A percentile compares a stretch with the other conserved stretches of the same genome.
Conservation (phyloP, 92 coral and sea anemone genomes). For the Phenganax subtilis region DNA sequence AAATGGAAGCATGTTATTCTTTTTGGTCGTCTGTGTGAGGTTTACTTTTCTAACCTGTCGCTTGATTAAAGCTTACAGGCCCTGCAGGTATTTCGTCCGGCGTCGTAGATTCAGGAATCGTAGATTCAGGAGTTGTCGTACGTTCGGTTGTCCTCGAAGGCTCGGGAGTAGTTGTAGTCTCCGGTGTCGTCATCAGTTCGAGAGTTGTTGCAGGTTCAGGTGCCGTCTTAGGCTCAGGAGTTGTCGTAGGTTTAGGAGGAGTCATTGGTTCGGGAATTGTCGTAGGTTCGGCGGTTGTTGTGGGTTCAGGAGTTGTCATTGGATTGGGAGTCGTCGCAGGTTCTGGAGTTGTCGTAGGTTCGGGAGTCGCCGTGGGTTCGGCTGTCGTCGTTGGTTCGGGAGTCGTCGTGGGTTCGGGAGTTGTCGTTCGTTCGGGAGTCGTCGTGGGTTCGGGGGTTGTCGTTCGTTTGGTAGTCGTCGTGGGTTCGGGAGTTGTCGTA, state of each 20-base stretch:
- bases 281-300: not conserved
- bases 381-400: constrained; percentile 13
- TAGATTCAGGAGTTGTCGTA: not conserved
- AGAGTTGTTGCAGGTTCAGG: not conserved
- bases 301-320: not conserved
- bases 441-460: not conserved
- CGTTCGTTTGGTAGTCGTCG: not conserved
- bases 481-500: constrained; percentile 3
- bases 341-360: constrained; percentile 3
- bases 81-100: constrained; percentile 5
- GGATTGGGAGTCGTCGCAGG: not conserved
- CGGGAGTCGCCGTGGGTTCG: not conserved
- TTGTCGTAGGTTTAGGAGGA: not conserved
- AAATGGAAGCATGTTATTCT: too few relatives aligned
- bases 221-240: not conserved
- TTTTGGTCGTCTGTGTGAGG: too few relatives aligned
- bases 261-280: constrained; percentile 1
- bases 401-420: not conserved
- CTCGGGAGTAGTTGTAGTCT: not conserved
- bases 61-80: not conserved
- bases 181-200: not conserved
- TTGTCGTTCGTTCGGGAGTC: not conserved
- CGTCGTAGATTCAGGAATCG: constrained; percentile 13
- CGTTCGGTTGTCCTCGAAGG: not conserved
- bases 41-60: not conserved